Evolutionary conservation across 2,113 vertebrate genomes (phyloP).

Genomic region (Crotalus viridis): DNA sequence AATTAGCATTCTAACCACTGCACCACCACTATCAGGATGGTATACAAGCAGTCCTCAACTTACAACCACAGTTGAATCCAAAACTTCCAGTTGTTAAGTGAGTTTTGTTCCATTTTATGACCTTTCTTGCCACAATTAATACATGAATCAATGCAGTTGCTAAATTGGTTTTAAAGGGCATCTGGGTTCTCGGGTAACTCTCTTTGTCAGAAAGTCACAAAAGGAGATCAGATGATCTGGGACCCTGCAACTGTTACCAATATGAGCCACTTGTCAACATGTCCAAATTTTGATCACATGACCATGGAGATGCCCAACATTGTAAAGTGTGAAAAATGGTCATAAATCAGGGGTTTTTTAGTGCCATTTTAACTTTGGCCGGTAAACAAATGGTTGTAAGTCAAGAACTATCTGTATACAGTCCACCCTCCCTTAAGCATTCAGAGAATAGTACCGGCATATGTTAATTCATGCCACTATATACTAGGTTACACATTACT

Average conservation of each 20-base stretch:
- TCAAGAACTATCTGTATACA: not conserved
- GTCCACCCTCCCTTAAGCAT: not conserved
- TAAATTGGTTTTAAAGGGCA: not conserved
- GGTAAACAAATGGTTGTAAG: not conserved
- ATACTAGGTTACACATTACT: no score
- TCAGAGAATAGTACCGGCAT: no score
- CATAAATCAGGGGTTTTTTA: not conserved
- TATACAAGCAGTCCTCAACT: not conserved
- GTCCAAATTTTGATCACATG: no score
- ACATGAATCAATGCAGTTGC: not conserved
- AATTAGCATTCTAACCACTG: not conserved
- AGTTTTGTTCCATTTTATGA: not conserved
- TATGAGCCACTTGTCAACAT: no score
- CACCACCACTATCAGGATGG: not conserved
- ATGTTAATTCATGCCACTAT: no score
- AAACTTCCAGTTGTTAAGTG: not conserved
- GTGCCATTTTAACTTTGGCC: not conserved
- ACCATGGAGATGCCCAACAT: no score
- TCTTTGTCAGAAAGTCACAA: not conserved
- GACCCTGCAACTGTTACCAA: no score
- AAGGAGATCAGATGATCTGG: not conserved
- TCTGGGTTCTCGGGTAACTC: not conserved
- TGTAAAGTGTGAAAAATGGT: not conserved
- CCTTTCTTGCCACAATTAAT: not conserved
- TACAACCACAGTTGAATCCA: no score